phyloP scores from a whole-genome alignment of 2,113 vertebrate species.

The Pollimyrus isidori region DNA sequence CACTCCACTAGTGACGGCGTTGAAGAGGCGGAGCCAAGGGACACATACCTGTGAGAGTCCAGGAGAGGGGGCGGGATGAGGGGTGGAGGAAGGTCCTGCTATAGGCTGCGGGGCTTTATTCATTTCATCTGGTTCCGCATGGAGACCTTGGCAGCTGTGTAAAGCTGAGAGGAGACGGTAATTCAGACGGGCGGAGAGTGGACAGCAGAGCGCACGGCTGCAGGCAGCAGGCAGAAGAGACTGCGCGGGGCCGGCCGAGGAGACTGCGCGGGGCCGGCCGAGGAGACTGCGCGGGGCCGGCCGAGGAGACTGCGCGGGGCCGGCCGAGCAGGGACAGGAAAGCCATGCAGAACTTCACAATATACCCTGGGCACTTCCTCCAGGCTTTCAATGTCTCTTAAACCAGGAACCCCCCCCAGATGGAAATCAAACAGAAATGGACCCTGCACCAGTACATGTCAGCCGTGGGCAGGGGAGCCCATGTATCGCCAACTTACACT shows the following conservation, averaged over 20 bases:
- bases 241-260: too few species aligned
- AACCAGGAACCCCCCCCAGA: neutral
- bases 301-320: neutral
- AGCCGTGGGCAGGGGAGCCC: neutral
- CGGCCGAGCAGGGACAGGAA: neutral
- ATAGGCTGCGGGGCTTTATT: conserved; percentile 98
- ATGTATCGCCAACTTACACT: neutral
- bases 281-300: neutral
- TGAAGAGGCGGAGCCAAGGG: too few species aligned
- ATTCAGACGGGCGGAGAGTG: neutral
- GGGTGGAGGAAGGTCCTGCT: conserved; percentile 84
- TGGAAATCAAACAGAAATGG: neutral
- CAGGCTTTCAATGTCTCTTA: neutral
- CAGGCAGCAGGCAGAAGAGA: too few species aligned
- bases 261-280: too few species aligned
- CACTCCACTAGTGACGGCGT: neutral
- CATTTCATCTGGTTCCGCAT: conserved; percentile 98
- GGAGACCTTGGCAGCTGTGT: conserved; percentile 67
- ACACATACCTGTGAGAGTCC: conserved; percentile 84
- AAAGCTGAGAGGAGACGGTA: conserved; percentile 34
- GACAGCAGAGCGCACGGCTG: neutral
- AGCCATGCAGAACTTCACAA: neutral
- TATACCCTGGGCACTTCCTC: neutral
- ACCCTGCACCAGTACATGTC: neutral
- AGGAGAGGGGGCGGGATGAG: conserved; percentile 87